Percentiles rank a stretch among this genome's conserved stretches.
phyloP scores from a whole-genome alignment of 2,797 vertebrate species.

The Molossus molossus region DNA sequence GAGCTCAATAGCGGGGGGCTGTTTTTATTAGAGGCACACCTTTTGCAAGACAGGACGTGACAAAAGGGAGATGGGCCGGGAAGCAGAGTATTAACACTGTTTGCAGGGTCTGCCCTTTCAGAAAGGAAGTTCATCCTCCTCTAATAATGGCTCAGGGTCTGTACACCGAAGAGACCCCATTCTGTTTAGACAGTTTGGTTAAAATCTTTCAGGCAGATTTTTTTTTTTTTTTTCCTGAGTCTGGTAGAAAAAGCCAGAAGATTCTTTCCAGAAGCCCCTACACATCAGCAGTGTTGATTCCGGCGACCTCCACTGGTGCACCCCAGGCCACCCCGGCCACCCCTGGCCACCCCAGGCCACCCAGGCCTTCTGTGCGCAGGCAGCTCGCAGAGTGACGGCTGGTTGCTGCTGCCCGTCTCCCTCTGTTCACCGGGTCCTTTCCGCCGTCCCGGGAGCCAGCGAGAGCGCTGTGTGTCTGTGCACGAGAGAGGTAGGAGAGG shows the following conservation, averaged over 20 bases:
- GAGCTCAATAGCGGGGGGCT: not conserved
- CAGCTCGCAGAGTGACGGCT: not conserved
- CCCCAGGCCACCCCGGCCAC: not conserved
- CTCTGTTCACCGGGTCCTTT: not conserved
- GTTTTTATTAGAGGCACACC: not conserved
- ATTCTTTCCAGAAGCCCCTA: not conserved
- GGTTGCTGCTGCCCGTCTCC: not conserved
- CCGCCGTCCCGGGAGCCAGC: not conserved
- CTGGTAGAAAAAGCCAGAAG: not conserved
- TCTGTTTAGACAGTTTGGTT: not conserved
- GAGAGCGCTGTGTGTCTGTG: not conserved
- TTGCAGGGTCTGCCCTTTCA: not conserved
- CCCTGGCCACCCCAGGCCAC: not conserved
- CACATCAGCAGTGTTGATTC: not conserved
- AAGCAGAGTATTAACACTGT: not conserved
- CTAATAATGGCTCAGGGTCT: not conserved
- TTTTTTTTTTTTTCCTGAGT: not conserved
- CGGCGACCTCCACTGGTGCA: accelerated
- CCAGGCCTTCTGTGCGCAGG: not conserved
- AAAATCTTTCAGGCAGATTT: not conserved
- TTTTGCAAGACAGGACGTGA: not conserved
- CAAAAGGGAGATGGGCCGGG: not conserved
- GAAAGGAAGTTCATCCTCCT: not conserved
- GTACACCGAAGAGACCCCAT: not conserved
- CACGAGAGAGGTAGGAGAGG: not conserved